Conservation (phyloP, 2,888 invertebrate species). For the Lasiommata megera region DNA sequence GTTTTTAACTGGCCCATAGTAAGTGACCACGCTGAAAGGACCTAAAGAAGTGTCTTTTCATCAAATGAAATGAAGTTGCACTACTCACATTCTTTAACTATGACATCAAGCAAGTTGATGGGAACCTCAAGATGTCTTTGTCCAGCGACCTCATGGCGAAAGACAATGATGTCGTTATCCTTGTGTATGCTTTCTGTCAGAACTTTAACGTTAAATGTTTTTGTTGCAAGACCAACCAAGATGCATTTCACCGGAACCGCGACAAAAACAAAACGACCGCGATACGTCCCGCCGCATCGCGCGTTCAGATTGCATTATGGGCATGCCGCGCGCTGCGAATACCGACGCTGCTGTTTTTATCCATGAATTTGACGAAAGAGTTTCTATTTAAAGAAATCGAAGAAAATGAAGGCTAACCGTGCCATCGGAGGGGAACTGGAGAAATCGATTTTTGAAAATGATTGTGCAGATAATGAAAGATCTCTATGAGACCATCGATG, state of each 20-base stretch:
- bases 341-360: background rate
- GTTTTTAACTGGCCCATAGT: too few relatives aligned
- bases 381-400: slow-evolving; percentile 7
- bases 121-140: too few relatives aligned
- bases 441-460: background rate
- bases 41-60: too few relatives aligned
- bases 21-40: too few relatives aligned
- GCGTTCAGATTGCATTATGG: slow-evolving; percentile 1
- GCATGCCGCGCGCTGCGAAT: background rate
- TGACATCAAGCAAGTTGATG: too few relatives aligned
- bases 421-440: background rate
- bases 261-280: slow-evolving; percentile 18
- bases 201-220: background rate
- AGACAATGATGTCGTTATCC: too few relatives aligned
- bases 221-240: background rate
- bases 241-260: slow-evolving; percentile 11
- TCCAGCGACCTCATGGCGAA: too few relatives aligned
- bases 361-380: slow-evolving; percentile 1
- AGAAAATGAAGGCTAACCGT: background rate
- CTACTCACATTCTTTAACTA: too few relatives aligned
- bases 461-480: too few relatives aligned
- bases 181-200: background rate
- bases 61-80: too few relatives aligned
- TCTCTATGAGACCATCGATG: too few relatives aligned
- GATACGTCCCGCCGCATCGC: background rate